Conservation (phyloP, 2,888 invertebrate genomes). For the Phengaris alcon region DNA sequence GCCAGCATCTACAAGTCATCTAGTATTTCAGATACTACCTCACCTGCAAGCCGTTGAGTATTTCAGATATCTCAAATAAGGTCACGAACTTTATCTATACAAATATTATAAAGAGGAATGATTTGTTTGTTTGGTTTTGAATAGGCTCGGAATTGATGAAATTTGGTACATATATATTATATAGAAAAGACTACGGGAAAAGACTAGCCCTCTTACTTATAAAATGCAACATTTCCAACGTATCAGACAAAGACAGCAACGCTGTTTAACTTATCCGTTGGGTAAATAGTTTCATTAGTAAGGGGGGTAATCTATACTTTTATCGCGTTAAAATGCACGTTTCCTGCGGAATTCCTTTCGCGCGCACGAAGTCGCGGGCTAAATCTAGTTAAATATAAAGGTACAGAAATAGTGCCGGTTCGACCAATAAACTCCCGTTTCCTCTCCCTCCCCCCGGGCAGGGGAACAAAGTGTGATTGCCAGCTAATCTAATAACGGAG, state of each 20-base stretch:
- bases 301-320: neutral
- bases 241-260: too few species aligned
- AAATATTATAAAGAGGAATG: too few species aligned
- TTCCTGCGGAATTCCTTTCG: neutral
- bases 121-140: too few species aligned
- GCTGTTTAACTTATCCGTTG: too few species aligned
- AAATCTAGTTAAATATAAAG: neutral
- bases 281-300: too few species aligned
- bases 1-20: too few species aligned
- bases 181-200: neutral
- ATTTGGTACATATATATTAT: neutral
- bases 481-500: neutral
- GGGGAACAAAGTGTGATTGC: neutral
- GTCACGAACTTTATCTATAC: too few species aligned
- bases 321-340: neutral
- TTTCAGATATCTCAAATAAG: too few species aligned
- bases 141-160: neutral
- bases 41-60: too few species aligned
- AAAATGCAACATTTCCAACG: too few species aligned
- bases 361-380: neutral
- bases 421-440: constrained; percentile 1
- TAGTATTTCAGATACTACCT: too few species aligned
- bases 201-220: too few species aligned
- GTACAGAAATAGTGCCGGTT: neutral
- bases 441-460: neutral